phyloP scores from a whole-genome alignment of 2,888 invertebrate species.

The Dryocosmus kuriphilus region DNA sequence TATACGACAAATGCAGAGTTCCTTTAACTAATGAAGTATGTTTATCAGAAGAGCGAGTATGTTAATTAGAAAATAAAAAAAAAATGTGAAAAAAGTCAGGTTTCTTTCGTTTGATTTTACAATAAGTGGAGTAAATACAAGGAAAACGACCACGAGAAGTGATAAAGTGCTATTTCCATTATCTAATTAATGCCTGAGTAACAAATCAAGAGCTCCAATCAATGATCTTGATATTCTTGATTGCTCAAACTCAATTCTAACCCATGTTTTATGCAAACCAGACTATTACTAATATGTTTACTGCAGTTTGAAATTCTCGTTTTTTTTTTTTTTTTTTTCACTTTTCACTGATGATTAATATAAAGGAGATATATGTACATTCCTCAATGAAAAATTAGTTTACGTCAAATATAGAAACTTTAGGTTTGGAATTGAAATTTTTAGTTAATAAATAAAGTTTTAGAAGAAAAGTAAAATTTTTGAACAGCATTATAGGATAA shows the following conservation, averaged over 20 bases:
- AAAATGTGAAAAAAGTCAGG: not conserved
- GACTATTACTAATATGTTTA: slow-evolving; percentile 8
- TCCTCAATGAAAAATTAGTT: not conserved
- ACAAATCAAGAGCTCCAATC: slow-evolving; percentile 38
- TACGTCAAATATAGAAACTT: not conserved
- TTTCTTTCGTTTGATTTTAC: slow-evolving; percentile 2
- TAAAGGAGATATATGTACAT: not conserved
- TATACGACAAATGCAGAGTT: not conserved
- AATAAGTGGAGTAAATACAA: not conserved
- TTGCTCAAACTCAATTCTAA: slow-evolving; percentile 28
- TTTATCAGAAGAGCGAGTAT: not conserved
- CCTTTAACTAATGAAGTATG: not conserved
- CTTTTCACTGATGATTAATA: slow-evolving; percentile 1
- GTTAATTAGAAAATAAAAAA: slow-evolving; percentile 8
- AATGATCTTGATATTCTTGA: slow-evolving; percentile 34
- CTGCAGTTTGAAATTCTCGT: not conserved
- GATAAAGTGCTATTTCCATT: slow-evolving; percentile 28
- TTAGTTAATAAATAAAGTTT: too few species aligned
- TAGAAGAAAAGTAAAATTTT: too few species aligned
- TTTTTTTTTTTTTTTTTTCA: slow-evolving; percentile 9
- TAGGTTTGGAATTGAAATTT: too few species aligned
- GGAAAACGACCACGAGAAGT: slow-evolving; percentile 27
- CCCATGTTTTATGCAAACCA: slow-evolving; percentile 29
- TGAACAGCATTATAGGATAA: too few species aligned
- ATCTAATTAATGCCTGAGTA: slow-evolving; percentile 32